A percentile compares a stretch with the other conserved stretches of the same genome.
Evolutionary conservation across 2,113 vertebrate genomes (phyloP).

Genomic region (Sterrhoptilus dennistouni): DNA sequence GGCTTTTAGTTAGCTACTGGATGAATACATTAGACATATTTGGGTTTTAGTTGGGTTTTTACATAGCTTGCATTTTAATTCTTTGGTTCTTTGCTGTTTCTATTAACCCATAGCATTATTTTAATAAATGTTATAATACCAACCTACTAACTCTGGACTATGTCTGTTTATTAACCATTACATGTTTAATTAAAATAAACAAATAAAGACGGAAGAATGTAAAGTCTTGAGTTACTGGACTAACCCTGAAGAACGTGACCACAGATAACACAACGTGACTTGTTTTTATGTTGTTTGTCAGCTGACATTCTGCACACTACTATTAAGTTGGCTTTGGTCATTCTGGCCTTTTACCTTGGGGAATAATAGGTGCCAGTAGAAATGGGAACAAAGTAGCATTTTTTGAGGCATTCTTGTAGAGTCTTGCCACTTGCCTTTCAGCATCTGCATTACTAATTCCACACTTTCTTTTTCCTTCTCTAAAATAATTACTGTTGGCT

Average conservation of each 20-base stretch:
- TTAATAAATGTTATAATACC: constrained; percentile 98
- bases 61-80: constrained; percentile 95
- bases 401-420: constrained; percentile 67
- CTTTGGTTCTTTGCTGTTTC: constrained; percentile 90
- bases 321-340: constrained; percentile 69
- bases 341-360: constrained; percentile 63
- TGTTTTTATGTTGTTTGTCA: constrained; percentile 84
- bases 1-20: constrained; percentile 86
- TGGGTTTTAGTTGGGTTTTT: constrained; percentile 86
- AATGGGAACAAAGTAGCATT: constrained; percentile 68
- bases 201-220: constrained; percentile 77
- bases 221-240: constrained; percentile 80
- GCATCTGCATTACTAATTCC: constrained; percentile 91
- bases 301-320: constrained; percentile 75
- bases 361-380: constrained; percentile 55
- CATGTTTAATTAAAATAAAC: constrained; percentile 85
- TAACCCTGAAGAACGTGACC: constrained; percentile 86
- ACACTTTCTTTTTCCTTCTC: constrained; percentile 74
- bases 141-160: constrained; percentile 96
- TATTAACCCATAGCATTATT: constrained; percentile 92
- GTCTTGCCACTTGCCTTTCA: constrained; percentile 85
- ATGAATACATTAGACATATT: constrained; percentile 83
- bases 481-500: constrained; percentile 73
- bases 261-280: constrained; percentile 88
- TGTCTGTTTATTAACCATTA: constrained; percentile 95